Conservation (phyloP, 2,797 vertebrate genomes). For the Enteromius afrohamiltoni region DNA sequence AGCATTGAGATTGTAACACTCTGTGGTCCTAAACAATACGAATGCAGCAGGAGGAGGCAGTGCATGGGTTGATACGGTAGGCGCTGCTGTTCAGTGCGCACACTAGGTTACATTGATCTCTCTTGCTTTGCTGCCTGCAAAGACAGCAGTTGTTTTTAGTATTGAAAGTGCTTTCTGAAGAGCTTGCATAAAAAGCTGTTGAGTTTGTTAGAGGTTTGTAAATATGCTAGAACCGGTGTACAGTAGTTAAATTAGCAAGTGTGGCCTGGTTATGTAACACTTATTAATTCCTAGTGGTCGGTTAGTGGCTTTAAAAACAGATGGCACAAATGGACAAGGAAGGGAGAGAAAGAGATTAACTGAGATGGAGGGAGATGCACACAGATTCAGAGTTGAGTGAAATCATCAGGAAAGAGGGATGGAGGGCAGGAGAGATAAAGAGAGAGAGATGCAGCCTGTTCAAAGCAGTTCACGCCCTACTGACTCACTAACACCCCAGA, state of each 20-base stretch:
- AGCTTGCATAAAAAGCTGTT: background rate
- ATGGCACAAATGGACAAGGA: constrained; percentile 40
- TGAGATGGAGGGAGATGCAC: constrained; percentile 32
- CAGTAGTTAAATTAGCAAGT: constrained; percentile 34
- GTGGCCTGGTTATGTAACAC: constrained; percentile 36
- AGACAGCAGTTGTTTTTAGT: background rate
- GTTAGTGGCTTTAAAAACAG: constrained; percentile 45
- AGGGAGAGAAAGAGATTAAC: constrained; percentile 38
- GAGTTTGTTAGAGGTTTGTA: constrained; percentile 16
- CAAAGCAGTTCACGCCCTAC: constrained; percentile 43
- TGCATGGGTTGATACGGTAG: constrained; percentile 5
- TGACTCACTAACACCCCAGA: constrained; percentile 43
- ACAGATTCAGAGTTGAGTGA: constrained; percentile 34
- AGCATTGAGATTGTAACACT: constrained; percentile 31
- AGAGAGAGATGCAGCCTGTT: constrained; percentile 18
- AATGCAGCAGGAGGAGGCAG: constrained; percentile 1
- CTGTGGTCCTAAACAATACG: constrained; percentile 31
- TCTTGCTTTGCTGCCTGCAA: background rate
- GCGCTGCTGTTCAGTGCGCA: background rate
- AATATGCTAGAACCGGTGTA: constrained; percentile 7
- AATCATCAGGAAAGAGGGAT: constrained; percentile 27
- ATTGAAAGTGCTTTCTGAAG: constrained; percentile 15
- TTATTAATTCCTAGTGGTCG: constrained; percentile 33
- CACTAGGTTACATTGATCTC: background rate
- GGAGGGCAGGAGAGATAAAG: constrained; percentile 1